A percentile compares a stretch with the other conserved stretches of the same genome.
Evolutionary conservation across 1,140 invertebrate species (phyloP).

Genomic region (Tetramorium alpestre): DNA sequence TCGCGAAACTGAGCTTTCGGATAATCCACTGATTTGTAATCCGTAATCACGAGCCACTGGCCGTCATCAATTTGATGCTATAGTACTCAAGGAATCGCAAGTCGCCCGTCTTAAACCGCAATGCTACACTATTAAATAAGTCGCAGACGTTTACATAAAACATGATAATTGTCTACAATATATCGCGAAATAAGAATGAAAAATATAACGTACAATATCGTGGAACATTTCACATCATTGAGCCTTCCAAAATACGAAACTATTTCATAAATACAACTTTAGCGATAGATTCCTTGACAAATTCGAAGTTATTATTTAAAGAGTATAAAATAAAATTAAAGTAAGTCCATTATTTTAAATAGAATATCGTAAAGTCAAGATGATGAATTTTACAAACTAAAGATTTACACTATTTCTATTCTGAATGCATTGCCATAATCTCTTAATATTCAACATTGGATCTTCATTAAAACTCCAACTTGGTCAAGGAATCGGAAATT

Average conservation of each 20-base stretch:
- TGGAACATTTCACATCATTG: neutral
- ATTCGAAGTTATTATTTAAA: neutral
- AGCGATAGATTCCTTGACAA: neutral
- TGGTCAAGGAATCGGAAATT: constrained; percentile 17
- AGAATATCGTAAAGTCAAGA: neutral
- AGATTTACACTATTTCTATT: neutral
- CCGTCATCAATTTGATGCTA: constrained; percentile 2
- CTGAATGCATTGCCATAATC: neutral
- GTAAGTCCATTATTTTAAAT: neutral
- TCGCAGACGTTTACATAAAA: neutral
- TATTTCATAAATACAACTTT: neutral
- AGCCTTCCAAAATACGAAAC: neutral
- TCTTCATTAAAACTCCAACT: constrained; percentile 13
- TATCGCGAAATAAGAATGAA: neutral
- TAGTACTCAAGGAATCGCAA: neutral
- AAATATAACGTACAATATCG: neutral
- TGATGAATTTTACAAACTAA: neutral
- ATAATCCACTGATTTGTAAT: constrained; percentile 54
- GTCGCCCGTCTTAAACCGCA: neutral
- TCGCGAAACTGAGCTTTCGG: constrained; percentile 35
- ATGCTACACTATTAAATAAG: neutral
- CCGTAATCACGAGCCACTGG: constrained; percentile 47
- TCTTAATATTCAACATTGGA: constrained; percentile 14
- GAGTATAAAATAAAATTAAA: neutral
- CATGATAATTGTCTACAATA: neutral